Evolutionary conservation across 2,888 invertebrate species (phyloP).

Genomic region (Isotomurus palustris): DNA sequence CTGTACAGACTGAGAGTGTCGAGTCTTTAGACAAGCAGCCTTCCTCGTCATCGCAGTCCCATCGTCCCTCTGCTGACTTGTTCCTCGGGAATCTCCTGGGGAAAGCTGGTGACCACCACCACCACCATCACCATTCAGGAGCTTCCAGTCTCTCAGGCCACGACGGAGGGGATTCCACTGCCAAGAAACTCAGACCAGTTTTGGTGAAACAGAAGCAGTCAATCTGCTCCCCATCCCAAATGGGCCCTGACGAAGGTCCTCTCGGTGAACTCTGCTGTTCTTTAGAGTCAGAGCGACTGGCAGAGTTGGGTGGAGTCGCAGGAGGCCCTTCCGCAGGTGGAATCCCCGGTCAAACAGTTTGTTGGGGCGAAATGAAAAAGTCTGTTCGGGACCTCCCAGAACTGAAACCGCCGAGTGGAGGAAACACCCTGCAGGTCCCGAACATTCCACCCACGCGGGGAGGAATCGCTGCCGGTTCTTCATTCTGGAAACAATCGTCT

Average conservation of each 20-base stretch:
- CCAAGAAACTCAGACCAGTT: slow-evolving; percentile 54
- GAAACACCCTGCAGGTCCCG: slow-evolving; percentile 20
- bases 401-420: slow-evolving; percentile 52
- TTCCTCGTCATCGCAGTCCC: background rate
- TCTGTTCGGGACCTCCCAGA: slow-evolving; percentile 63
- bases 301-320: slow-evolving; percentile 52
- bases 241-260: slow-evolving; percentile 47
- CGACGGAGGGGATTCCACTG: slow-evolving; percentile 1
- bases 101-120: background rate
- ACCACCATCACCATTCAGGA: background rate
- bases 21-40: slow-evolving; percentile 39
- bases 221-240: slow-evolving; percentile 59
- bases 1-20: slow-evolving; percentile 31
- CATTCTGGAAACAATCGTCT: slow-evolving; percentile 67
- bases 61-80: slow-evolving; percentile 9
- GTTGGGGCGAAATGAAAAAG: slow-evolving; percentile 62
- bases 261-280: too few species aligned
- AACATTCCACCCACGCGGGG: slow-evolving; percentile 51
- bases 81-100: background rate
- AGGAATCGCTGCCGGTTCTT: slow-evolving; percentile 2
- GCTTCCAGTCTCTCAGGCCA: slow-evolving; percentile 6
- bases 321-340: slow-evolving; percentile 48
- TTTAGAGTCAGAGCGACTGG: too few species aligned
- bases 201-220: slow-evolving; percentile 83
- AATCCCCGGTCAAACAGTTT: background rate